Evolutionary conservation across 1,140 invertebrate genomes (phyloP).

Genomic region (Daktulosphaira vitifoliae): DNA sequence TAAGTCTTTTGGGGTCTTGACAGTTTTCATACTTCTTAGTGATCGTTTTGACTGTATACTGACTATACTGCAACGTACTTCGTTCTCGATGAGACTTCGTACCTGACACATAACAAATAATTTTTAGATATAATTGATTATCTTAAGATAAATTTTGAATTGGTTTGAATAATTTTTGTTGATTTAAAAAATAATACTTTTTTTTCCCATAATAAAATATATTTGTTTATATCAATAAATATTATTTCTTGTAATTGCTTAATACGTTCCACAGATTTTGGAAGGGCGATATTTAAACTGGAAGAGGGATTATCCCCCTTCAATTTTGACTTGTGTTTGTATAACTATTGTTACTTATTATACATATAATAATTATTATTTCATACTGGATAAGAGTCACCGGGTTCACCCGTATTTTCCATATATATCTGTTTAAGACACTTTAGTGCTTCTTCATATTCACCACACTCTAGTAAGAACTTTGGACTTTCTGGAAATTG

Average conservation of each 20-base stretch:
- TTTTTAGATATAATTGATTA: no score
- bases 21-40: slow-evolving; percentile 48
- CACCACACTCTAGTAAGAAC: slow-evolving; percentile 66
- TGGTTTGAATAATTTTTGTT: no score
- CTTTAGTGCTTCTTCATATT: slow-evolving; percentile 59
- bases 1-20: slow-evolving; percentile 57
- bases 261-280: no score
- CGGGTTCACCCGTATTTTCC: slow-evolving; percentile 57
- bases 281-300: no score
- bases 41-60: slow-evolving; percentile 50
- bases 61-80: slow-evolving; percentile 50
- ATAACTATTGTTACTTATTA: no score
- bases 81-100: slow-evolving; percentile 56
- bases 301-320: no score
- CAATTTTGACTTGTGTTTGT: no score
- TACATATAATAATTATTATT: neutral
- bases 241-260: no score
- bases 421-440: slow-evolving; percentile 59
- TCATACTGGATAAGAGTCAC: slow-evolving; percentile 57
- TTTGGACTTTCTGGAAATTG: slow-evolving; percentile 78
- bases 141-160: no score
- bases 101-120: slow-evolving; percentile 46
- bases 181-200: no score
- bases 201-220: no score
- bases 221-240: no score